A percentile compares a stretch with the other conserved stretches of the same genome.
Evolutionary conservation across 2,113 vertebrate species (phyloP).

Genomic region (Naja naja): DNA sequence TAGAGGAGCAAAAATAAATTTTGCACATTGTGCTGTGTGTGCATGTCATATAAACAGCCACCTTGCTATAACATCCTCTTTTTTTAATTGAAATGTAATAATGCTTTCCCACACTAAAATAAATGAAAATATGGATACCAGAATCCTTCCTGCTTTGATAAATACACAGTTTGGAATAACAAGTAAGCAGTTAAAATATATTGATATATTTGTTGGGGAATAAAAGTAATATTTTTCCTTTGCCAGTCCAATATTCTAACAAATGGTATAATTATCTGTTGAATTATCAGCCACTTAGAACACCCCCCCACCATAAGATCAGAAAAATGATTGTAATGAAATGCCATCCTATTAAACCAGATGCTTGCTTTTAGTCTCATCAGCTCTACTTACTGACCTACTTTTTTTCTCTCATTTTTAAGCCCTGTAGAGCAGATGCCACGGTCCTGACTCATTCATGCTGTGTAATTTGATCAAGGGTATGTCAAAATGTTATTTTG

Average conservation of each 20-base stretch:
- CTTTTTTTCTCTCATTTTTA: background rate
- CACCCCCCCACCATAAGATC: background rate
- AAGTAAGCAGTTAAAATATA: background rate
- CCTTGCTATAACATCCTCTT: background rate
- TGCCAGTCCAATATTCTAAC: background rate
- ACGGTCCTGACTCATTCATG: slow-evolving; percentile 1
- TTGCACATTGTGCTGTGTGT: background rate
- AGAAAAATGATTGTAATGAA: background rate
- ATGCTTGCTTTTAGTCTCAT: background rate
- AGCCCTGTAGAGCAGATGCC: background rate
- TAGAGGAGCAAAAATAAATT: background rate
- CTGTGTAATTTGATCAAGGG: background rate
- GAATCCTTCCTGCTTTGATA: background rate
- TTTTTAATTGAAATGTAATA: background rate
- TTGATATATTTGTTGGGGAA: background rate
- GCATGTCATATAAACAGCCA: background rate
- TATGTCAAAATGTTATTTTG: slow-evolving; percentile 19
- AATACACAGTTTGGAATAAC: slow-evolving; percentile 7
- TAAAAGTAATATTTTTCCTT: background rate
- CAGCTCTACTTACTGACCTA: background rate
- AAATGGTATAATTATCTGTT: background rate
- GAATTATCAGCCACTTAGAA: background rate
- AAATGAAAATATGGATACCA: background rate
- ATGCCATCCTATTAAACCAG: background rate
- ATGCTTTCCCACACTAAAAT: background rate